Base-by-base conservation (phyloP, 2,797 vertebrate species). In the Bradypodion ventrale region DNA sequence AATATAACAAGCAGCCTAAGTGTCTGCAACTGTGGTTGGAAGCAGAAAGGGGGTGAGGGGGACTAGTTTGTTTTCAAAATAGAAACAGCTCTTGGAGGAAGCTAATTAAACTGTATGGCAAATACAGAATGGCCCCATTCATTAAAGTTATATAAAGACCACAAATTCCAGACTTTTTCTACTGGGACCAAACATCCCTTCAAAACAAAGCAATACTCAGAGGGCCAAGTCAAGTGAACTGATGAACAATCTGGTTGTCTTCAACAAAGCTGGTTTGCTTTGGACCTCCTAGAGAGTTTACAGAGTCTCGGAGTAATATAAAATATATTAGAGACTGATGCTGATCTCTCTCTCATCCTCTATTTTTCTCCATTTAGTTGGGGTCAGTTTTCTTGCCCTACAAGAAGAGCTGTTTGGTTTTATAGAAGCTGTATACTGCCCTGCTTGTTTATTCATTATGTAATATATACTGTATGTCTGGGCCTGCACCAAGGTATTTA, bases 31-130 rank as follows among this genome's bases (percentile, higher is more conserved):
- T 90, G 84, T 84, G 85, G 90, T 66, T 86, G 81, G 76, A 87
- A 93, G 76, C 93, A 95, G 94, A 92, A 93, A 83, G 94, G 89
- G 91, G 90, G 69, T 74, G 79, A n/a, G 66, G 32, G 4, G 65
- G 85, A 68, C 37, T 49, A 79, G 83, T 75, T 88, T 88, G 79
- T 88, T 85, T 88, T 78, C 79, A 87, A 88, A 82, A 81, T 82
- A 81, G 79, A 85, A 85, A 85, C 79, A 63, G 74, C 75, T 60
- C 60, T 78, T 85, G 79, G 69, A 88, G 79, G 82, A 88, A 88
- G 70, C 83, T 85, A 88, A 88, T 85, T 88, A 78, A 85, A 88
- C 76, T 74, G 83, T 82, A 88, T 75, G 44, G 79, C 60, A 82
- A 85, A 78, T 81, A 82, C 78, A 87, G 79, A 82, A 87, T 78